Percentiles rank a stretch among this genome's conserved stretches.
These are phyloP conservation scores for Gonatopus flavifemur DNA, from an alignment of 1,140 invertebrate species.

Conservation along the genomic window DNA sequence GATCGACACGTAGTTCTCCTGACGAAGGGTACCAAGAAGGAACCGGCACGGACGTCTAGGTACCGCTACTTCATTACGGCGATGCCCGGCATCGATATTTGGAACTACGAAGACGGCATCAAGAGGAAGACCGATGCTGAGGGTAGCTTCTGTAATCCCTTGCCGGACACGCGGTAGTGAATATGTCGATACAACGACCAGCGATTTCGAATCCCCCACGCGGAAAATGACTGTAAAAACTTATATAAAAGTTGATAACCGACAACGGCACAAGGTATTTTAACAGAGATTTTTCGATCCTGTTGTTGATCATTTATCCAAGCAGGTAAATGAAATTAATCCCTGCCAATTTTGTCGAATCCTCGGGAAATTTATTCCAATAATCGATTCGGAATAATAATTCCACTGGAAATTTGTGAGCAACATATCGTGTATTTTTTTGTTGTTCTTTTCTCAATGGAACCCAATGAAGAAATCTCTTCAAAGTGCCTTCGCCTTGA, in stretches of 20 bases:
- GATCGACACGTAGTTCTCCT: conserved; percentile 75
- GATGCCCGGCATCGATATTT: conserved; percentile 44
- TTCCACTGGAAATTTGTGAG: too few species aligned
- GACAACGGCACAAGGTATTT: not conserved
- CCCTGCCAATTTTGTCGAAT: not conserved
- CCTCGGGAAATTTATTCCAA: not conserved
- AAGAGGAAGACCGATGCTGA: conserved; percentile 42
- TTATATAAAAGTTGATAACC: conserved; percentile 1
- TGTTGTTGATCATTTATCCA: conserved; percentile 3
- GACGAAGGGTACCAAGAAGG: conserved; percentile 91
- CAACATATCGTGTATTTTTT: too few species aligned
- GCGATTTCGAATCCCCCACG: conserved; percentile 3
- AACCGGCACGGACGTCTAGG: conserved; percentile 86
- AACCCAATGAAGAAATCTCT: too few species aligned
- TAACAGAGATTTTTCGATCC: not conserved
- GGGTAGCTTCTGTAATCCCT: conserved; percentile 15
- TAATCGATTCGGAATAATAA: too few species aligned
- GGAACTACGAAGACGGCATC: conserved; percentile 44
- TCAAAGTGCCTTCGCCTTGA: too few species aligned
- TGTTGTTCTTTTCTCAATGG: too few species aligned
- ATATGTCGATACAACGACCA: conserved; percentile 11
- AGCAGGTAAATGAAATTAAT: not conserved
- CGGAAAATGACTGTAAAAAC: conserved; percentile 12
- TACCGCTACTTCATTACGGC: conserved; percentile 51
- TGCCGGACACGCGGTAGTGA: conserved; percentile 43